Conservation (phyloP, 2,113 vertebrate genomes). For the Prunella fulvescens region DNA sequence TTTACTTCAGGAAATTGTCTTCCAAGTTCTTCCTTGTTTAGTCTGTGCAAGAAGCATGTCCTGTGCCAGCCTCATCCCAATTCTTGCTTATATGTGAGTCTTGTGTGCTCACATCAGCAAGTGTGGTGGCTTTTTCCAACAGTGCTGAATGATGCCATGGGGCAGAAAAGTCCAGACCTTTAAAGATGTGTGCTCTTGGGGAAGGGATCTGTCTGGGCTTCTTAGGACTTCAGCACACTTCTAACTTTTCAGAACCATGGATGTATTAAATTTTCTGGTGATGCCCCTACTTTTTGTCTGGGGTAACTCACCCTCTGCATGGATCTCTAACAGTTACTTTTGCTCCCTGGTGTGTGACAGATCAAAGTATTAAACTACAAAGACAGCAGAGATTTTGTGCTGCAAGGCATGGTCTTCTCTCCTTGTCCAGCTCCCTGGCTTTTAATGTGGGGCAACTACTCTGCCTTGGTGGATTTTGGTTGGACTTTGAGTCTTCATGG, state of each 20-base stretch:
- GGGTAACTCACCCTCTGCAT: neutral
- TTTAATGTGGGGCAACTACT: neutral
- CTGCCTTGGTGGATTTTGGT: neutral
- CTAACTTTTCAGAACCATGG: neutral
- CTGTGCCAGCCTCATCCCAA: neutral
- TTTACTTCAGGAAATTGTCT: neutral
- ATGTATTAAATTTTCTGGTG: neutral
- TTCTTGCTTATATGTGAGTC: neutral
- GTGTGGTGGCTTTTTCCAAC: neutral
- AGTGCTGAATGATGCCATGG: neutral
- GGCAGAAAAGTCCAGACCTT: neutral
- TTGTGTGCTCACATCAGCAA: fast-evolving
- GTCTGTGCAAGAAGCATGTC: neutral
- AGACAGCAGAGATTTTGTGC: neutral
- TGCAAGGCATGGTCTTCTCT: neutral
- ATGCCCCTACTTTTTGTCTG: neutral
- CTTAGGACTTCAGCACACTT: neutral
- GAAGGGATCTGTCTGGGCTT: neutral
- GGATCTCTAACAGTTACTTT: neutral
- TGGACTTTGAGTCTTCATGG: neutral
- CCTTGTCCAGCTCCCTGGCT: neutral
- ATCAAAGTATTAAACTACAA: neutral
- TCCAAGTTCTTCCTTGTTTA: neutral
- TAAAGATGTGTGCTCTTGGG: neutral
- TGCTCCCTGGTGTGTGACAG: neutral